These are phyloP conservation scores for Mionectes macconnelli DNA, from an alignment of 2,113 vertebrate species.

Conservation along the genomic window DNA sequence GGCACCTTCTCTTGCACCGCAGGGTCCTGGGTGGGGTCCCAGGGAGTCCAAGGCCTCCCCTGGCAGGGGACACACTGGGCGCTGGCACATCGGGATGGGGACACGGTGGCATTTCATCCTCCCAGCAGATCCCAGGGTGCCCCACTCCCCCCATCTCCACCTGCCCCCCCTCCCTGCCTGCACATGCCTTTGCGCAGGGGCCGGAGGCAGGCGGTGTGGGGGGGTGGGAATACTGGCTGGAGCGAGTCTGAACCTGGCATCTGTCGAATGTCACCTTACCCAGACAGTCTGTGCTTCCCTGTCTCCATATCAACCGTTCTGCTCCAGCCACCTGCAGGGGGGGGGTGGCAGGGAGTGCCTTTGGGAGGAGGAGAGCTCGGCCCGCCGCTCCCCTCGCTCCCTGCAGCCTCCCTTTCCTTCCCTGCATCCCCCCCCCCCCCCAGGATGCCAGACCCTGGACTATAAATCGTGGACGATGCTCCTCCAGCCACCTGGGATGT, in stretches of 20 bases:
- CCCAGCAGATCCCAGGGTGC: not conserved
- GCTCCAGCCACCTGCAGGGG: constrained; percentile 58
- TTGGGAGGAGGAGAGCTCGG: not conserved
- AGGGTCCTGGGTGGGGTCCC: not conserved
- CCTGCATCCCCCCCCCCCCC: not conserved
- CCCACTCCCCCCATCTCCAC: not conserved
- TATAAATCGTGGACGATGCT: not conserved
- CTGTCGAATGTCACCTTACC: constrained; percentile 66
- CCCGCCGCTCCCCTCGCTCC: not conserved
- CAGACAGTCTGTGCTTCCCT: constrained; percentile 55
- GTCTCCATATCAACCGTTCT: constrained; percentile 69
- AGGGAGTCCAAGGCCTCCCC: not conserved
- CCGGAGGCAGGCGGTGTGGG: not conserved
- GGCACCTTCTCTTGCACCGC: accelerated
- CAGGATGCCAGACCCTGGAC: not conserved
- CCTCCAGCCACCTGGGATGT: not conserved
- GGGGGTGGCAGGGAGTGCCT: constrained; percentile 14
- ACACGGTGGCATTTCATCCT: not conserved
- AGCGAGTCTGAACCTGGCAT: constrained; percentile 51
- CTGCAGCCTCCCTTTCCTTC: not conserved
- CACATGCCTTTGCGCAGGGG: not conserved
- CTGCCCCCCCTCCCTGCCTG: not conserved
- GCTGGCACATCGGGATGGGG: not conserved
- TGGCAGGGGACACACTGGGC: too few relatives aligned
- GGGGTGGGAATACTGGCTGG: not conserved